Percentiles rank a stretch among this genome's conserved stretches.
Evolutionary conservation across 2,797 vertebrate species (phyloP).

Genomic region (Hephaestus fuliginosus): DNA sequence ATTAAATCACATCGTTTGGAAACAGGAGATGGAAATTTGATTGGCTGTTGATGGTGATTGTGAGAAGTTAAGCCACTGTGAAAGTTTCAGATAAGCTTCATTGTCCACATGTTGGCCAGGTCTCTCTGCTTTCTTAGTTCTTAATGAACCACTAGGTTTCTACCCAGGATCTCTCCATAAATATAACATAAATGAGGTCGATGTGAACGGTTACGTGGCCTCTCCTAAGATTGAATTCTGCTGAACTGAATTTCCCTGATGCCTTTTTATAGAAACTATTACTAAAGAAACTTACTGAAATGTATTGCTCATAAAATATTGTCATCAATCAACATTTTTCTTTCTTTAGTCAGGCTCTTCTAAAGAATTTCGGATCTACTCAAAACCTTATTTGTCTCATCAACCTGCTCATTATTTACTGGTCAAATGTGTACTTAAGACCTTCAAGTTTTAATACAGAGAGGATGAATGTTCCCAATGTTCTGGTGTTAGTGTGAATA

Average conservation of each 20-base stretch:
- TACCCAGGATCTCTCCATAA: background rate
- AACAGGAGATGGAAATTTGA: background rate
- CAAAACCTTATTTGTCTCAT: conserved; percentile 27
- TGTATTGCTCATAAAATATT: background rate
- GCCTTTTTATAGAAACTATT: no score
- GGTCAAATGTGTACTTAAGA: conserved; percentile 16
- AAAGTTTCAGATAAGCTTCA: background rate
- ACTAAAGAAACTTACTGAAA: no score
- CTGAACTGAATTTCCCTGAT: no score
- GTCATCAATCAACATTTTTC: background rate
- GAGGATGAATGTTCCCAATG: conserved; percentile 55
- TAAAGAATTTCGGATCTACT: conserved; percentile 7
- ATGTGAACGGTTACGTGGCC: background rate
- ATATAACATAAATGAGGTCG: background rate
- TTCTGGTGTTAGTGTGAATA: conserved; percentile 53
- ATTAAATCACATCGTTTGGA: background rate
- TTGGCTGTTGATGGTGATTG: background rate
- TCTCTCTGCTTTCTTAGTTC: background rate
- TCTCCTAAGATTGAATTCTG: background rate
- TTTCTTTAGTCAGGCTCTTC: conserved; percentile 5
- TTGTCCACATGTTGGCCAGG: background rate
- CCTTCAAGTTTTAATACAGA: conserved; percentile 25
- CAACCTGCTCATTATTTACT: background rate
- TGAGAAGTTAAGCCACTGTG: conserved; percentile 5
- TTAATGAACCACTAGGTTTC: background rate